Percentiles rank a stretch among this genome's conserved stretches.
Evolutionary conservation across 2,888 invertebrate genomes (phyloP).

Genomic region (Mimas tiliae): DNA sequence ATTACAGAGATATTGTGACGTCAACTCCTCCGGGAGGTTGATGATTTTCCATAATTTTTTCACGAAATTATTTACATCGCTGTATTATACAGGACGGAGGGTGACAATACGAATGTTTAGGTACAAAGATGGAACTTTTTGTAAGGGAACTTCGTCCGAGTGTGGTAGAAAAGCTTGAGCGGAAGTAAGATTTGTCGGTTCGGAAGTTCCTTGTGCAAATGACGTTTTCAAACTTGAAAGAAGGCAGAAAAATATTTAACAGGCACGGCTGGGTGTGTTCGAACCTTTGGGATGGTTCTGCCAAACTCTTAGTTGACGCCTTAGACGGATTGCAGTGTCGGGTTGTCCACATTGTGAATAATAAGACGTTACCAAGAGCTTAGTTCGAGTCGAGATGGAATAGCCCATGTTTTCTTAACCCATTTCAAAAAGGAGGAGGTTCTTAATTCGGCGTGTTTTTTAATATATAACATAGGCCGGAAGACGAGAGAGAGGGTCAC

Average conservation of each 20-base stretch:
- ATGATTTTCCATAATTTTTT: slow-evolving; percentile 8
- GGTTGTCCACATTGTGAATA: no score
- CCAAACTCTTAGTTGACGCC: no score
- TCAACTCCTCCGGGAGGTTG: neutral
- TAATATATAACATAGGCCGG: no score
- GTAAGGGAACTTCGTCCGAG: neutral
- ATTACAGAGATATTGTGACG: slow-evolving; percentile 1
- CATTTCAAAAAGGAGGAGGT: no score
- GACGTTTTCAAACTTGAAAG: neutral
- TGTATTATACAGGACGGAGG: slow-evolving; percentile 8
- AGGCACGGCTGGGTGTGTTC: neutral
- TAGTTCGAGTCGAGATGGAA: no score
- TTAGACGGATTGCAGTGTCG: no score
- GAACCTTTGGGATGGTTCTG: no score
- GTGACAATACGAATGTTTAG: slow-evolving; percentile 3
- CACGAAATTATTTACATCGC: neutral
- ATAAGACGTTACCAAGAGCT: no score
- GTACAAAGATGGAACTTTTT: neutral
- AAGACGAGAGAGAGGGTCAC: no score
- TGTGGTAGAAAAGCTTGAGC: neutral
- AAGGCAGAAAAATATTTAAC: neutral
- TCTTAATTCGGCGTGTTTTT: no score
- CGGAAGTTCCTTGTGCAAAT: neutral
- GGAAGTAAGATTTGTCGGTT: slow-evolving; percentile 4
- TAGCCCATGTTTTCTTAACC: no score